Conservation (phyloP, 2,888 invertebrate genomes). For the Junonia oenone region DNA sequence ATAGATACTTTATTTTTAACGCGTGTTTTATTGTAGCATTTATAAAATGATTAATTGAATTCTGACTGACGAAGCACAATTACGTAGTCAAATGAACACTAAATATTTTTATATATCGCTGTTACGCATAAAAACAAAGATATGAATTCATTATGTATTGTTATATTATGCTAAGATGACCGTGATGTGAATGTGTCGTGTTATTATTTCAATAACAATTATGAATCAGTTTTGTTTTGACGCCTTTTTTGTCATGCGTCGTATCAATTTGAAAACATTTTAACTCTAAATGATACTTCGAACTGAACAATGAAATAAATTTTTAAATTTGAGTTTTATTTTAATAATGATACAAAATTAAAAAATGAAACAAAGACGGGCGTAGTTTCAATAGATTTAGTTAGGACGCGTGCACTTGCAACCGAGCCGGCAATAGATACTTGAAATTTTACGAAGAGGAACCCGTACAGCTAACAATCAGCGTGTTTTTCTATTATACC, state of each 20-base stretch:
- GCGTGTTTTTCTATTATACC: neutral
- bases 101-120: constrained; percentile 10
- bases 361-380: neutral
- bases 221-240: constrained; percentile 28
- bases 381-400: neutral
- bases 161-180: constrained; percentile 23
- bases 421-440: neutral
- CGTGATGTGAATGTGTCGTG: constrained; percentile 20
- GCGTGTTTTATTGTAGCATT: too few species aligned
- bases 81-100: constrained; percentile 3
- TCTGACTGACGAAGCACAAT: constrained; percentile 5
- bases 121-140: constrained; percentile 9
- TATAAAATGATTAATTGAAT: constrained; percentile 38
- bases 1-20: too few species aligned
- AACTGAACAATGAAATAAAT: neutral
- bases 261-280: neutral
- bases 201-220: constrained; percentile 22
- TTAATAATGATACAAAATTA: too few species aligned
- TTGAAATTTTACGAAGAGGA: neutral
- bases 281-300: neutral
- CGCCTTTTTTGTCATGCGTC: neutral
- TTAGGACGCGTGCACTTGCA: neutral
- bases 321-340: neutral
- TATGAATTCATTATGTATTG: constrained; percentile 23
- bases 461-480: constrained; percentile 1